These are phyloP conservation scores for Reticulitermes lucifugus DNA, from an alignment of 2,888 invertebrate species.

Conservation along the genomic window DNA sequence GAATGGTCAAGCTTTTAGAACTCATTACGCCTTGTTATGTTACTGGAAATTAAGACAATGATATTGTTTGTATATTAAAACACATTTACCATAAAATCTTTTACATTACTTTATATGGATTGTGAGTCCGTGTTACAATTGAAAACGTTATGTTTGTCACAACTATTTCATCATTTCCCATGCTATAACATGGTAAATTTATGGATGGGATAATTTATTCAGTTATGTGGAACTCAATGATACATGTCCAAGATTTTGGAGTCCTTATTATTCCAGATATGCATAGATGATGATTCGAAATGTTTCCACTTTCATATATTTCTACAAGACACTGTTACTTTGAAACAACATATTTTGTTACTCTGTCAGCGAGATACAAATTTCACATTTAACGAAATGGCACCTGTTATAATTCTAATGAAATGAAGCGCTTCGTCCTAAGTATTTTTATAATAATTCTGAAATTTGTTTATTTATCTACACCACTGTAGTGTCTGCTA, in stretches of 20 bases:
- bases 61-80: slow-evolving; percentile 31
- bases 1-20: slow-evolving; percentile 46
- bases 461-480: not conserved
- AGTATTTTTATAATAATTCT: not conserved
- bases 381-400: not conserved
- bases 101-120: slow-evolving; percentile 22
- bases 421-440: not conserved
- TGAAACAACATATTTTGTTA: not conserved
- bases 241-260: not conserved
- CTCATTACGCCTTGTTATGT: slow-evolving; percentile 48
- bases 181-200: not conserved
- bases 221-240: not conserved
- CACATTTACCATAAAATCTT: slow-evolving; percentile 15
- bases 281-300: not conserved
- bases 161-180: not conserved
- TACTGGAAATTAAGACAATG: slow-evolving; percentile 37
- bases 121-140: not conserved
- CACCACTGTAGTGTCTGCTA: not conserved
- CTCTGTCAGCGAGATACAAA: not conserved
- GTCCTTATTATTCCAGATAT: slow-evolving; percentile 14
- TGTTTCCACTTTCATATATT: not conserved
- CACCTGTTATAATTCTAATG: not conserved
- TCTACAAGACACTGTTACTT: too few relatives aligned
- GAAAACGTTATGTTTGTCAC: slow-evolving; percentile 20
- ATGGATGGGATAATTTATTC: slow-evolving; percentile 11